phyloP scores from a whole-genome alignment of 2,888 invertebrate genomes.

The Drosophila mimica region DNA sequence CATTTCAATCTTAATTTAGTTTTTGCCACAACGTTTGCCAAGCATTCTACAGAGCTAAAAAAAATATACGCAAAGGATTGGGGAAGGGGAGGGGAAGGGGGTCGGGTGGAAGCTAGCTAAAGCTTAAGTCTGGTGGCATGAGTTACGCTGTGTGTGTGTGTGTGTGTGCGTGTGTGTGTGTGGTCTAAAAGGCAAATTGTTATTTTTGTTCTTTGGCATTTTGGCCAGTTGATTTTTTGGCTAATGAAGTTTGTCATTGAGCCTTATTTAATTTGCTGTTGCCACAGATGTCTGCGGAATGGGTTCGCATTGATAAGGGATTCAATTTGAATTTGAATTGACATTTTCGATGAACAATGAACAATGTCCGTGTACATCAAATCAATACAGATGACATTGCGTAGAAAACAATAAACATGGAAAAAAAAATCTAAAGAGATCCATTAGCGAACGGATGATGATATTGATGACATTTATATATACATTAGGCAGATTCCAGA shows the following conservation, averaged over 20 bases:
- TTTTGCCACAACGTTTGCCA: constrained; percentile 78
- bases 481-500: neutral
- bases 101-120: neutral
- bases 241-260: constrained; percentile 82
- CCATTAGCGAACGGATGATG: neutral
- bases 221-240: constrained; percentile 75
- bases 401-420: neutral
- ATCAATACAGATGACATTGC: neutral
- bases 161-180: constrained; percentile 21
- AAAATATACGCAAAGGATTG: neutral
- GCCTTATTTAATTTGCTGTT: constrained; percentile 77
- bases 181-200: constrained; percentile 65
- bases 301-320: constrained; percentile 34
- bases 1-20: constrained; percentile 85
- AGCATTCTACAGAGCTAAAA: neutral
- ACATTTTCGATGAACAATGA: constrained; percentile 20
- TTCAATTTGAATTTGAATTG: constrained; percentile 18
- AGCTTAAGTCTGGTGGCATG: neutral
- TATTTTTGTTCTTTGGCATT: constrained; percentile 69
- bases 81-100: neutral
- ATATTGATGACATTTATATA: neutral
- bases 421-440: neutral
- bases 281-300: constrained; percentile 13
- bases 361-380: neutral
- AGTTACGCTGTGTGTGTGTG: neutral